Percentiles rank a stretch among this genome's conserved stretches.
Evolutionary conservation across 2,797 vertebrate genomes (phyloP).

Genomic region (Trematomus bernacchii): DNA sequence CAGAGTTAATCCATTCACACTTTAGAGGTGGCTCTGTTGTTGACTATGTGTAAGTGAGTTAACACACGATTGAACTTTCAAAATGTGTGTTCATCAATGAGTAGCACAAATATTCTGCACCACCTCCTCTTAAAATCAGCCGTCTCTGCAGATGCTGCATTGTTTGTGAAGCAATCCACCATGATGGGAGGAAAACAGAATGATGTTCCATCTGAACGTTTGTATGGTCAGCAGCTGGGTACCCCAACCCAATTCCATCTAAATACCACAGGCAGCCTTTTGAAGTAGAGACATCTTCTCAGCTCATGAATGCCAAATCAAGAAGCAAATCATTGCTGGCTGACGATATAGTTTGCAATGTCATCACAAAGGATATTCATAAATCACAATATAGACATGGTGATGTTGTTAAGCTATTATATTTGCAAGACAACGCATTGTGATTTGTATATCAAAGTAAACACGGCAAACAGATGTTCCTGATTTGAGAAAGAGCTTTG

Average conservation of each 20-base stretch:
- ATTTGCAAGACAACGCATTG: conserved; percentile 5
- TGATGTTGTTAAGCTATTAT: conserved; percentile 15
- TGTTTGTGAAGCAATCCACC: neutral
- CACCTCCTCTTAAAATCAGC: neutral
- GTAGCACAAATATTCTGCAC: neutral
- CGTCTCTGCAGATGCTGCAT: conserved; percentile 11
- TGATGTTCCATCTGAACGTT: conserved; percentile 21
- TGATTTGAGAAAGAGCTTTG: conserved; percentile 22
- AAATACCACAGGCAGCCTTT: conserved; percentile 64
- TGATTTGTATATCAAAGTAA: conserved; percentile 31
- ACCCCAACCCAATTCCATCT: conserved; percentile 63
- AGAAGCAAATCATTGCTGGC: conserved; percentile 60
- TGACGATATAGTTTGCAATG: conserved; percentile 62
- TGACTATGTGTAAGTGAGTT: neutral
- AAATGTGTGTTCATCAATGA: conserved; percentile 8
- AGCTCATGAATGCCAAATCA: conserved; percentile 78
- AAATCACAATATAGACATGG: conserved; percentile 40
- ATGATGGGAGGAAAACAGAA: neutral
- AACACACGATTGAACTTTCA: neutral
- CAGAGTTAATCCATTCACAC: conserved; percentile 6
- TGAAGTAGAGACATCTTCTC: conserved; percentile 68
- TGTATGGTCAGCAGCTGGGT: conserved; percentile 59
- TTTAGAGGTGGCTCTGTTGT: neutral
- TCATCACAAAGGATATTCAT: conserved; percentile 52
- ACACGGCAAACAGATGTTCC: conserved; percentile 25